Base-by-base conservation (phyloP, 2,888 invertebrate genomes). In the Drosophila neotestacea region DNA sequence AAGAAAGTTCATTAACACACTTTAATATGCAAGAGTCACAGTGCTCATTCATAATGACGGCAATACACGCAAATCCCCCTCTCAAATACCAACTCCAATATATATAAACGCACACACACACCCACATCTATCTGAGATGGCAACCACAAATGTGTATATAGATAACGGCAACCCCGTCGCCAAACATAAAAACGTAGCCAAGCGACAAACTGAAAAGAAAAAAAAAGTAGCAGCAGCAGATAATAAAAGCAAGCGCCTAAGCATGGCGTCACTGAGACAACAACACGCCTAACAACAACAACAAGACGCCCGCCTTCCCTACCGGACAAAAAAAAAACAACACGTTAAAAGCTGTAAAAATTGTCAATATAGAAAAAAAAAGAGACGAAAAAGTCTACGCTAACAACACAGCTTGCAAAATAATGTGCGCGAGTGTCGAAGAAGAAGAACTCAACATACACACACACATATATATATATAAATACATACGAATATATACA, bases 291-390 rank as follows among this genome's bases (percentile, higher is more conserved):
- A 66, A 50, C 58, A 69, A 60, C 58, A 61, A 59, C 58, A 61
- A 59, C 16, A 72, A 59, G 27, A 36, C 44, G 48, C 30, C 44
- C 47, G 51, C 67, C 61, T 52, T 52, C 51, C 50, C 62, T 59
- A 77, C 46, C 58, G 52, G 51, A 48, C 32, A 54, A 42, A 42
- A n/a, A 42, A 22, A 22, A 42, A 41, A 61, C 41, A 54, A 55
- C 78, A 70, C 81, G 74, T 67, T 82, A 85, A 85, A 85, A 85
- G 83, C 83, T 85, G 83, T 87, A 81, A 85, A 87, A 85, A 82
- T 81, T 79, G 83, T 85, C 87, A 84, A 85, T 84, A 87, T 82
- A 80, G 68, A 67, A 67, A 78, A 72, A 78, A 72, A 71, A 52
- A 63, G 34, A 42, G 30, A 28, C 39, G 22, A 51, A 61, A 79